A percentile compares a stretch with the other conserved stretches of the same genome.
phyloP scores from a whole-genome alignment of 2,888 invertebrate species.

The Trichopoda pennipes region DNA sequence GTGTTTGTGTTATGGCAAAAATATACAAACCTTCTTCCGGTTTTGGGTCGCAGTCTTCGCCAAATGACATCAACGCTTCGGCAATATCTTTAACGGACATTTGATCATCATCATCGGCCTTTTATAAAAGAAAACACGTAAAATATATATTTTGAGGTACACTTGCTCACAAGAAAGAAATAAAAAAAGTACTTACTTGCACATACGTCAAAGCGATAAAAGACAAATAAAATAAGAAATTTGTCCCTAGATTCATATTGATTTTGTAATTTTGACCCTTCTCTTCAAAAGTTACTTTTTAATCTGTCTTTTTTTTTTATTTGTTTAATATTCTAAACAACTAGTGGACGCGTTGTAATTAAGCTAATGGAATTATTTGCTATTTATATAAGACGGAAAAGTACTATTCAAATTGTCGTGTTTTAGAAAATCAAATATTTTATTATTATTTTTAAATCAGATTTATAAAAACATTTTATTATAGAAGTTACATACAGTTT shows the following conservation, averaged over 20 bases:
- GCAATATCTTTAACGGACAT: slow-evolving; percentile 56
- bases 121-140: neutral
- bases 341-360: neutral
- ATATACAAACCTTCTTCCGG: slow-evolving; percentile 71
- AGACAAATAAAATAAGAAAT: slow-evolving; percentile 16
- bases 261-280: slow-evolving; percentile 4
- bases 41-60: slow-evolving; percentile 69
- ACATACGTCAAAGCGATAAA: slow-evolving; percentile 7
- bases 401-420: neutral
- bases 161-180: no score
- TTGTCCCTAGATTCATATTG: slow-evolving; percentile 8
- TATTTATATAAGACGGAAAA: slow-evolving; percentile 22
- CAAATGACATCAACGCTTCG: slow-evolving; percentile 70
- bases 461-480: neutral
- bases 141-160: neutral
- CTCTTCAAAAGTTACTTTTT: slow-evolving; percentile 16
- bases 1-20: no score
- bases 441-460: neutral
- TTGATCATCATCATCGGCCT: slow-evolving; percentile 35
- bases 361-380: neutral
- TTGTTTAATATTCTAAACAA: neutral
- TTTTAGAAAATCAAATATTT: neutral
- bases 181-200: slow-evolving; percentile 1
- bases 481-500: neutral
- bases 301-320: neutral